Evolutionary conservation across 2,113 vertebrate genomes (phyloP).

Genomic region (Perca fluviatilis): DNA sequence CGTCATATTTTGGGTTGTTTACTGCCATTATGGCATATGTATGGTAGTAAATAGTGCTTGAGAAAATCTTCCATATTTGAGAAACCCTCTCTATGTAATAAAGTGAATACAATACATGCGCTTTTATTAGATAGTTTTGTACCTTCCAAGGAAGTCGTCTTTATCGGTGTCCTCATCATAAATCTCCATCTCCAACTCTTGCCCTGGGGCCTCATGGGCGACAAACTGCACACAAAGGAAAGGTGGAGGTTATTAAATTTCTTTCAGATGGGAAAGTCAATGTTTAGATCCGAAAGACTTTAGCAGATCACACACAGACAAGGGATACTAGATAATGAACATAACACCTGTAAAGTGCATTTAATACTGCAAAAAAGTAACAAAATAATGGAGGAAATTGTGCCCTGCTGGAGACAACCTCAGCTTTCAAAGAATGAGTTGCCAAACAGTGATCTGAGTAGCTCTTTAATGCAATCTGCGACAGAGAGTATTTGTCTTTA

Average conservation of each 20-base stretch:
- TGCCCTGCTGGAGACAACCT: background rate
- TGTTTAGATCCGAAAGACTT: background rate
- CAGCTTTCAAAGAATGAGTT: background rate
- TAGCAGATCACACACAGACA: background rate
- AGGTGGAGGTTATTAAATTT: background rate
- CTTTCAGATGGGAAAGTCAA: background rate
- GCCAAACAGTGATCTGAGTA: background rate
- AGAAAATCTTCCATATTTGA: background rate
- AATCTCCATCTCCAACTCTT: constrained; percentile 94
- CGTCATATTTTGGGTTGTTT: background rate
- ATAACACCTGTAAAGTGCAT: background rate
- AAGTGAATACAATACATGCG: background rate
- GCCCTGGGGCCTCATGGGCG: constrained; percentile 94
- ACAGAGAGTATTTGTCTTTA: background rate
- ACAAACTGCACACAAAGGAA: constrained; percentile 86
- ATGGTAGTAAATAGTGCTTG: background rate
- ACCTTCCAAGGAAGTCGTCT: constrained; percentile 97
- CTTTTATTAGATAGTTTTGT: constrained; percentile 30
- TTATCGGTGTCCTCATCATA: constrained; percentile 95
- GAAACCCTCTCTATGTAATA: background rate
- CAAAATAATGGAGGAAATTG: too few relatives aligned
- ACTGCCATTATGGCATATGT: too few relatives aligned
- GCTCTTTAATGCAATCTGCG: too few relatives aligned
- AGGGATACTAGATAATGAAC: background rate
- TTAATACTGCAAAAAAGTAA: too few relatives aligned